Percentiles rank a stretch among this genome's conserved stretches.
Evolutionary conservation across 1,140 invertebrate species (phyloP).

Genomic region (Drosophila fuyamai): DNA sequence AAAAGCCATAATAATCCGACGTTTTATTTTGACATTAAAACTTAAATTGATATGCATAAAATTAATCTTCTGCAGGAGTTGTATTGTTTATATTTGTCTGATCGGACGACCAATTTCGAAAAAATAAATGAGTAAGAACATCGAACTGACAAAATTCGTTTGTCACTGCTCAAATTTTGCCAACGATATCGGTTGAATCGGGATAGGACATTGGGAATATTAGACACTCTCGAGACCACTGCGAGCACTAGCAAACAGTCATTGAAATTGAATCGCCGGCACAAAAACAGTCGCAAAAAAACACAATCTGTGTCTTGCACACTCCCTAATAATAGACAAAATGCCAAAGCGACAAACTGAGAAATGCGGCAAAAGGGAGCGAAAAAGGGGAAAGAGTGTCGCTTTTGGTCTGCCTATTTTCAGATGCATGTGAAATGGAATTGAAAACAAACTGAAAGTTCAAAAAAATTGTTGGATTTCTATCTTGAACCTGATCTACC

Average conservation of each 20-base stretch:
- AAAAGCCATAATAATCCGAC: too few relatives aligned
- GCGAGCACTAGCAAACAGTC: slow-evolving; percentile 12
- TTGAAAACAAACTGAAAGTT: slow-evolving; percentile 44
- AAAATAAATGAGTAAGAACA: too few relatives aligned
- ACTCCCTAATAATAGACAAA: slow-evolving; percentile 51
- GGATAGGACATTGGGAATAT: background rate
- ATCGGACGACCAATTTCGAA: too few relatives aligned
- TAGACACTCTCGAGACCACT: background rate
- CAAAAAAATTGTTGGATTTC: slow-evolving; percentile 1
- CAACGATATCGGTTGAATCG: background rate
- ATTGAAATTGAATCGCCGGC: slow-evolving; percentile 47
- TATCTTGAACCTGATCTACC: background rate
- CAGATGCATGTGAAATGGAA: slow-evolving; percentile 46
- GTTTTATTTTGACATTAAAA: background rate
- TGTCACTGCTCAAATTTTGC: background rate
- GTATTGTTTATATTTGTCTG: background rate
- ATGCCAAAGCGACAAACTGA: slow-evolving; percentile 38
- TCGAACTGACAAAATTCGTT: too few relatives aligned
- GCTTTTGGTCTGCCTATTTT: slow-evolving; percentile 16
- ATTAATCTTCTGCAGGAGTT: too few relatives aligned
- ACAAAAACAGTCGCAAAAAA: slow-evolving; percentile 12
- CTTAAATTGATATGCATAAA: too few relatives aligned
- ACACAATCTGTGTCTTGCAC: slow-evolving; percentile 40
- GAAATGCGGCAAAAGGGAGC: slow-evolving; percentile 3
- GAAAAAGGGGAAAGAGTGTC: slow-evolving; percentile 29